A percentile compares a stretch with the other conserved stretches of the same genome.
These are phyloP conservation scores for Plebejus melissa DNA, from an alignment of 2,888 invertebrate genomes.

Conservation along the genomic window DNA sequence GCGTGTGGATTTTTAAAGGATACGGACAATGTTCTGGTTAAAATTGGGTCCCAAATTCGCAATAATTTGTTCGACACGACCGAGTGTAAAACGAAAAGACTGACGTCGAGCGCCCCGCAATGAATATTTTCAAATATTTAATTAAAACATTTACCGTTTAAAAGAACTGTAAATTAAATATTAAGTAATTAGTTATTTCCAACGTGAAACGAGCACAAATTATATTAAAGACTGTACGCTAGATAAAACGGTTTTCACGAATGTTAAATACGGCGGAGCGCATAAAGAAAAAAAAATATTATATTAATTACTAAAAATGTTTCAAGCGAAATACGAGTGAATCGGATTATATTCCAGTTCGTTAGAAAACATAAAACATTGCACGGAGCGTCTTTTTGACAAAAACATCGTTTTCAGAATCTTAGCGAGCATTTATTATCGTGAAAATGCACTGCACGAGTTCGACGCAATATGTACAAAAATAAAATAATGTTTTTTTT, in stretches of 20 bases:
- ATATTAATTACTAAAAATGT: background rate
- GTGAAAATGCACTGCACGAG: background rate
- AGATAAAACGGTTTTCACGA: constrained; percentile 14
- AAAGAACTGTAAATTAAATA: constrained; percentile 11
- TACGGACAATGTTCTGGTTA: background rate
- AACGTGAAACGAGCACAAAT: constrained; percentile 9
- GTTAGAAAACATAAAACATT: constrained; percentile 6
- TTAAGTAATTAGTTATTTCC: constrained; percentile 5
- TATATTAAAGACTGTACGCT: constrained; percentile 10
- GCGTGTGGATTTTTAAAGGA: background rate
- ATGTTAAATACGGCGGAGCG: constrained; percentile 17
- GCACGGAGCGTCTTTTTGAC: background rate
- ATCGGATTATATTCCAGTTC: constrained; percentile 8
- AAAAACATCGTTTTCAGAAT: background rate
- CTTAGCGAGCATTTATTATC: constrained; percentile 4
- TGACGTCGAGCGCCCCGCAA: background rate
- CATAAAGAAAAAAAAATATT: constrained; percentile 3
- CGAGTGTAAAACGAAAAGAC: background rate
- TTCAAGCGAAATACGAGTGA: constrained; percentile 12
- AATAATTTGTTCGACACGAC: background rate
- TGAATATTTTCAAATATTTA: constrained; percentile 15
- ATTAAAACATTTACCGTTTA: constrained; percentile 14
- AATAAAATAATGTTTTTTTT: background rate
- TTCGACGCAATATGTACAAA: background rate
- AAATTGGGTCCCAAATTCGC: background rate